Evolutionary conservation across 1,140 invertebrate genomes (phyloP).

Genomic region (Trachymyrmex cornetzi): DNA sequence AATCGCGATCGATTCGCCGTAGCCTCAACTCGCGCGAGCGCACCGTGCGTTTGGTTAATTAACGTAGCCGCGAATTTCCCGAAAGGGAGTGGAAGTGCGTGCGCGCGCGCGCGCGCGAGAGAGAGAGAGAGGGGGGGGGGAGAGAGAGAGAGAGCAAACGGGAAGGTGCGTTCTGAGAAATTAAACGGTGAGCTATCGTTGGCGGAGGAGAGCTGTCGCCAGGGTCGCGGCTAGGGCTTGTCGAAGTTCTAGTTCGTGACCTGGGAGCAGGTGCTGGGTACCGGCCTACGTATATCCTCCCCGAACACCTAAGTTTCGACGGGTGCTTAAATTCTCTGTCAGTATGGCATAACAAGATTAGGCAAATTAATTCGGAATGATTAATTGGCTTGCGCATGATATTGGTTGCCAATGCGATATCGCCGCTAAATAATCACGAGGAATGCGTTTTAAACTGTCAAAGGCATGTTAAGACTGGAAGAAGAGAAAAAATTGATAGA

Average conservation of each 20-base stretch:
- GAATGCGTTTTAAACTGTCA: not conserved
- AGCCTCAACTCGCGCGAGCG: slow-evolving; percentile 45
- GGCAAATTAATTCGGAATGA: slow-evolving; percentile 55
- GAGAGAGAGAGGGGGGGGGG: not conserved
- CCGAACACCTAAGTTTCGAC: slow-evolving; percentile 46
- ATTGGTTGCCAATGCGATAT: not conserved
- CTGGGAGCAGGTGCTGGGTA: slow-evolving; percentile 31
- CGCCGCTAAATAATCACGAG: slow-evolving; percentile 12
- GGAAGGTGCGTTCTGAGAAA: slow-evolving; percentile 33
- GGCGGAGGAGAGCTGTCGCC: slow-evolving; percentile 47
- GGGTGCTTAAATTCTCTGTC: slow-evolving; percentile 61
- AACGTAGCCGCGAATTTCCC: slow-evolving; percentile 43
- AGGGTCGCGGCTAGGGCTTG: slow-evolving; percentile 67
- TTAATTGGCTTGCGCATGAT: slow-evolving; percentile 41
- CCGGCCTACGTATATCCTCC: not conserved
- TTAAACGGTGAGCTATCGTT: slow-evolving; percentile 17
- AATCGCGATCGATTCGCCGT: slow-evolving; percentile 81
- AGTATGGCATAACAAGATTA: slow-evolving; percentile 56
- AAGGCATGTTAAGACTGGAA: not conserved
- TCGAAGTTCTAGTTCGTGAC: slow-evolving; percentile 73
- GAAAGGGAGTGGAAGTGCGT: not conserved
- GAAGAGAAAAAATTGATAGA: not conserved
- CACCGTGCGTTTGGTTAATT: slow-evolving; percentile 50
- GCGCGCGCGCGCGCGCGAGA: no score
- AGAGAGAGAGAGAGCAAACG: not conserved